Base-by-base conservation (phyloP, 2,113 vertebrate species). In the Pollachius pollachius region DNA sequence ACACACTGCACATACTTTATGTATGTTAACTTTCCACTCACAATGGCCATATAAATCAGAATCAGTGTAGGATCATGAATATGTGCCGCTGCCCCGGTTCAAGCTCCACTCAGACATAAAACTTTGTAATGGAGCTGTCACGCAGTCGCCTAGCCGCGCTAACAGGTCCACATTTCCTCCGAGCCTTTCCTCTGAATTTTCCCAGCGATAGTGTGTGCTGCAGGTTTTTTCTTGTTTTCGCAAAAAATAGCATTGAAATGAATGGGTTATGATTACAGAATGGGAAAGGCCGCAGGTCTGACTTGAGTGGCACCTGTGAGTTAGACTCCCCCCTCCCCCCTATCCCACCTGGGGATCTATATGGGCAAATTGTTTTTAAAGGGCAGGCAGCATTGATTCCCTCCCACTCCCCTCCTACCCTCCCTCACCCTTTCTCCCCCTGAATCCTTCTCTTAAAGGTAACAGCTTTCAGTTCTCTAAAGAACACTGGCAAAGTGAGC, bases 321-420 rank as follows among this genome's bases (percentile, higher is more conserved):
- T 48, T 12, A 7, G 12, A 48, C 41, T 9, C 41, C 41, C 41
- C 41, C 65, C 59, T 66, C 54, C 67, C 16, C 64, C 64, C 52
- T 6, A 5, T 2, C 12, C 27, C 77, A 67, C 48, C 62, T 3
- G 62, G 79, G 68, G 78, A 67, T 69, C 69, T 56, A 19, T 70
- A 77, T 73, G 62, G 72, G 72, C 71, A 72, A 74, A 80, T 79
- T 74, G 76, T 79, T 76, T 83, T 70, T 74, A 83, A 88, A 81
- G 76, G 77, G 74, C 79, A 82, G 69, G 59, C 54, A 1, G 19
- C 79, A 86, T 86, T 84, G 72, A 84, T 89, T 90, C 83, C 58
- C 11, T 23, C 23, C 23, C 23, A 23, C 23, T 23, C 13, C 30
- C 30, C 30, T 34, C 30, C 30, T 4, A 34, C 30, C 58, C 25